These are phyloP conservation scores for Leptinotarsa tumamoca DNA, from an alignment of 2,888 invertebrate genomes.

Conservation along the genomic window DNA sequence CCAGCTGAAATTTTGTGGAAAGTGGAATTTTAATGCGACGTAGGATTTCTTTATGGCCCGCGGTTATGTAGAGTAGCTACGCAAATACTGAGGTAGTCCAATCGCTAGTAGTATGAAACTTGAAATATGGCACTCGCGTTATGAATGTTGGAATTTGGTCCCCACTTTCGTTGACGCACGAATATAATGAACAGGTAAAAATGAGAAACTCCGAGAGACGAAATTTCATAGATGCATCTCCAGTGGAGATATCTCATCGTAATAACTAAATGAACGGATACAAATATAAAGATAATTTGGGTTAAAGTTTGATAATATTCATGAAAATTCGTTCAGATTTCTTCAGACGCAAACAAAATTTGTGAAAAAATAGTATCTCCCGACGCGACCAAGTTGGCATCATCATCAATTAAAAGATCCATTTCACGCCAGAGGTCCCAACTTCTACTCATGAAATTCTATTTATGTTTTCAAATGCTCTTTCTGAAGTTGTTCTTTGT, in stretches of 20 bases:
- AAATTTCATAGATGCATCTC: background rate
- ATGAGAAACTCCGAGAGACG: background rate
- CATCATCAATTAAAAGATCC: no score
- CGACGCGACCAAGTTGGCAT: no score
- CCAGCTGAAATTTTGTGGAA: background rate
- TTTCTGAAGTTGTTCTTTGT: no score
- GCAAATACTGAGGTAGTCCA: conserved; percentile 19
- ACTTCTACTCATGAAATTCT: no score
- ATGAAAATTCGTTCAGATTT: no score
- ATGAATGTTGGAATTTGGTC: conserved; percentile 4
- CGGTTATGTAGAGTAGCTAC: conserved; percentile 22
- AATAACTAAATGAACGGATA: background rate
- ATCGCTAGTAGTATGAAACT: conserved; percentile 5
- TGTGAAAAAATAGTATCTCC: no score
- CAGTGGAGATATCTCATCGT: background rate
- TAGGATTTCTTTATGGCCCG: conserved; percentile 18
- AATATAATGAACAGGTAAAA: conserved; percentile 17
- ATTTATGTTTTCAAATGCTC: no score
- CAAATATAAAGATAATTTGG: no score
- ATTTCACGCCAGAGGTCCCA: no score
- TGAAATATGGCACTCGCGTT: conserved; percentile 21
- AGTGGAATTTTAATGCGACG: conserved; percentile 23
- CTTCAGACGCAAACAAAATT: no score
- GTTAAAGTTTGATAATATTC: no score
- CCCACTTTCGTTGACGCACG: conserved; percentile 1